phyloP scores from a whole-genome alignment of 2,888 invertebrate species.

The Callimorpha dominula region DNA sequence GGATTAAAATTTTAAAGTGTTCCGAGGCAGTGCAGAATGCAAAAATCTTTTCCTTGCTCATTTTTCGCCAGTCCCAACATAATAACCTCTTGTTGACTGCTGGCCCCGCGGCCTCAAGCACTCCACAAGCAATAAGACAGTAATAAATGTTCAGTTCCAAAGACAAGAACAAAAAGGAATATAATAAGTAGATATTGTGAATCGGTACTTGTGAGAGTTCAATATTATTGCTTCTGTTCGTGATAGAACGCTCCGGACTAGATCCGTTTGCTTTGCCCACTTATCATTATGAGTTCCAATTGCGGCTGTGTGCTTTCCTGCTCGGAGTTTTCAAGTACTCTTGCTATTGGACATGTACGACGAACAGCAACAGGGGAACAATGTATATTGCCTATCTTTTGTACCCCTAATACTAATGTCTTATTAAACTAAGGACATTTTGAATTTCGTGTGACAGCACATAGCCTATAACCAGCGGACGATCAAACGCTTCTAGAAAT shows the following conservation, averaged over 20 bases:
- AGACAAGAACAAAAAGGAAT: slow-evolving; percentile 80
- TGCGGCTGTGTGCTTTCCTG: slow-evolving; percentile 54
- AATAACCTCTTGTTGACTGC: slow-evolving; percentile 84
- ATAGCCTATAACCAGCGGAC: no score
- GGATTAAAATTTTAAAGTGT: slow-evolving; percentile 59
- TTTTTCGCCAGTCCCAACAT: slow-evolving; percentile 83
- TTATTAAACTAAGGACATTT: no score
- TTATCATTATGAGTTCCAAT: slow-evolving; percentile 62
- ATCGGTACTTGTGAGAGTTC: slow-evolving; percentile 74
- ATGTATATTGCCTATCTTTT: background rate
- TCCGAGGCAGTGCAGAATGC: slow-evolving; percentile 68
- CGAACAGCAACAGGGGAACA: background rate
- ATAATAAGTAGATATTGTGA: slow-evolving; percentile 83
- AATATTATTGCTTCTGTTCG: slow-evolving; percentile 72
- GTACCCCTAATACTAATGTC: no score
- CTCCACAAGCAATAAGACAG: slow-evolving; percentile 84
- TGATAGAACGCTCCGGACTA: slow-evolving; percentile 61
- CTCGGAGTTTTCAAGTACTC: slow-evolving; percentile 47
- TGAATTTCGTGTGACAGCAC: no score
- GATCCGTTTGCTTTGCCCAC: slow-evolving; percentile 59
- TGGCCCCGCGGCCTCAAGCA: slow-evolving; percentile 76
- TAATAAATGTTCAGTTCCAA: slow-evolving; percentile 84
- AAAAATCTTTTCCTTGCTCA: slow-evolving; percentile 77
- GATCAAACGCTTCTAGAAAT: no score
- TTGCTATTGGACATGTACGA: slow-evolving; percentile 29